Evolutionary conservation across 2,888 invertebrate species (phyloP), one percentile per base, ranked within the genome.

Genomic region (Ectemnius continuus): DNA sequence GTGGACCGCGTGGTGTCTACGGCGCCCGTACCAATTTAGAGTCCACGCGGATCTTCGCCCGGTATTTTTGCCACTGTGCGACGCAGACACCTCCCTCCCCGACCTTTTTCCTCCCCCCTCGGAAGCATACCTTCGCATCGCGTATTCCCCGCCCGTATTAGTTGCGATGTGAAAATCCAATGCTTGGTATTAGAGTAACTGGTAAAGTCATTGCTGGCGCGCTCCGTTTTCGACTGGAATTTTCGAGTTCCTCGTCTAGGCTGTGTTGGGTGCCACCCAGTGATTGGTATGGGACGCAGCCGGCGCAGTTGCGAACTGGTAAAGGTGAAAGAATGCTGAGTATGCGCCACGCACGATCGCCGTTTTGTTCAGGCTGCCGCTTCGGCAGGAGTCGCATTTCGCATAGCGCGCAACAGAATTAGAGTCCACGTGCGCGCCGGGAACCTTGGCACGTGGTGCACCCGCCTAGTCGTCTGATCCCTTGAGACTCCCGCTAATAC

Each of bases 1-100:
- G 75, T 81, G 82, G 83, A 89, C 89, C 89, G 87, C 89, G 90
- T 90, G 90, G 89, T 90, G 90, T 90, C 90, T 90, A 78, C 88
- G 87, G 87, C 85, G 86, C 86, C 86, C 81, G 85, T 4, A 86
- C 87, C 77, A 76, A 89, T 88, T 90, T 90, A 90, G 89, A 88
- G 87, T 85, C 90, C 90, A 90, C 88, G 90, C 88, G 90, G 89
- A 83, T 83, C 84, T 71, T 14, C 62, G 61, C 23, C 62, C 69
- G 65, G 67, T 84, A 83, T 83, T 84, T 82, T 77, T 67, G 75
- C 45, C 2, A 20, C 47, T 61, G 52, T 68, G 63, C 63, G 68
- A 36, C 36, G 36, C 36, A 36, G 60, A 67, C 68, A 64, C 71
- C 73, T 73, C 79, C 75, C 73, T 75, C 75, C 73, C 73, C 76